Evolutionary conservation across 2,113 vertebrate species (phyloP), one percentile per base, ranked within the genome.

Genomic region (Semicossyphus pulcher): DNA sequence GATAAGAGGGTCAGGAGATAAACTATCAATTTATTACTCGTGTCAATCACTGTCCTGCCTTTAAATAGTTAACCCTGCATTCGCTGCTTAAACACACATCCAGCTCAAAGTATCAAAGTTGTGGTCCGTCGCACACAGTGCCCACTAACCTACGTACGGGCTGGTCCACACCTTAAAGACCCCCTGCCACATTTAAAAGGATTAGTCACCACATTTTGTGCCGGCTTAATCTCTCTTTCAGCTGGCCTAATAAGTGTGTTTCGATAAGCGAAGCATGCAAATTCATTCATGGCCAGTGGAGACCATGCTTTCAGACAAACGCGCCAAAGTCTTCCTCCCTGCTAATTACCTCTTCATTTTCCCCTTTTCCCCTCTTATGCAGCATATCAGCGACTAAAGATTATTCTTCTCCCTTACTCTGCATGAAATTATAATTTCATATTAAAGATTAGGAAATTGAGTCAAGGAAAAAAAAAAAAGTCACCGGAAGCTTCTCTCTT

Each of bases 401-500:
- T 93, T 94, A 93, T 94, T 93, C 88, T 78, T 84, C 86, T 89
- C 85, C 42, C 87, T 90, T 83, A 86, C 89, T 93, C 92, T 92
- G 92, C 93, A 94, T 94, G 94, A 94, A 94, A 94, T 94, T 89
- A 85, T 89, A 93, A 94, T 94, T 93, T 94, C 89, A 93, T 92
- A 90, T 92, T 83, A 81, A 81, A 90, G 90, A 93, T 94, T 91
- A 89, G 80, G 90, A 88, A 25, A 80, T 76, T 5, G 68, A 89
- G 78, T 37, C 67, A 21, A 1, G 3, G 4, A 29, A 18, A 18
- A 25, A 42, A 51, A 61, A 59, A 66, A 72, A 89, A 81, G 36
- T 78, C 76, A 45, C 25, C 18, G n/a, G 60, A 64, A 66, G 62
- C 58, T 65, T 75, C 25, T 58, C 47, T 70, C 32, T 52, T 70